phyloP scores from a whole-genome alignment of 2,113 vertebrate species.

The Strix uralensis region DNA sequence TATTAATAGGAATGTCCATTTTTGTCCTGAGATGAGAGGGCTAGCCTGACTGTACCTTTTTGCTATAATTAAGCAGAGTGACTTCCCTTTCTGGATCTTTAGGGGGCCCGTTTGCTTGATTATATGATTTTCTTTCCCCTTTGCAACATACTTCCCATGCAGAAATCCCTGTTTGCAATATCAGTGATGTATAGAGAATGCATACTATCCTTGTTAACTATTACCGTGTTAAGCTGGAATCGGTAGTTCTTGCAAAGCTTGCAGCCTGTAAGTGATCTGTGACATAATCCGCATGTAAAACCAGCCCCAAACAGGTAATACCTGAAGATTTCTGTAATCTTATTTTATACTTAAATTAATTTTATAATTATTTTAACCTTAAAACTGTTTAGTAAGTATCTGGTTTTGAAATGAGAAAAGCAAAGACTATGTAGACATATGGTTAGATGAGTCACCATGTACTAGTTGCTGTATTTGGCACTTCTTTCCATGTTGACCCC shows the following conservation, averaged over 20 bases:
- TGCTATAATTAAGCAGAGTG: neutral
- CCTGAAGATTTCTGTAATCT: neutral
- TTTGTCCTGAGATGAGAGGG: neutral
- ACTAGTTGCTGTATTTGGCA: neutral
- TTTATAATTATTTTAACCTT: neutral
- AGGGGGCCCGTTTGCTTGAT: neutral
- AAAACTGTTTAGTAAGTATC: neutral
- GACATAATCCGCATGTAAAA: neutral
- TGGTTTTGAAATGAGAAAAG: neutral
- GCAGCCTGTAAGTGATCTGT: neutral
- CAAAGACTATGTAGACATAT: neutral
- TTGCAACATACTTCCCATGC: neutral
- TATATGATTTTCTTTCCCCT: neutral
- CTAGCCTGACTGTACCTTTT: neutral
- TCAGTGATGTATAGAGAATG: neutral
- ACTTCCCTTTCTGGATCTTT: neutral
- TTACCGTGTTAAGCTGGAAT: neutral
- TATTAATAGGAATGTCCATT: neutral
- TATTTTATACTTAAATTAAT: neutral
- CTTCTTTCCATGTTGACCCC: neutral
- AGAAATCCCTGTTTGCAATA: neutral
- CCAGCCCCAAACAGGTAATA: neutral
- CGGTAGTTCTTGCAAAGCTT: neutral
- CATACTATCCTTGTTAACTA: neutral
- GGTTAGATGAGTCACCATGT: neutral